phyloP scores from a whole-genome alignment of 2,888 invertebrate species.

The Formica aserva region DNA sequence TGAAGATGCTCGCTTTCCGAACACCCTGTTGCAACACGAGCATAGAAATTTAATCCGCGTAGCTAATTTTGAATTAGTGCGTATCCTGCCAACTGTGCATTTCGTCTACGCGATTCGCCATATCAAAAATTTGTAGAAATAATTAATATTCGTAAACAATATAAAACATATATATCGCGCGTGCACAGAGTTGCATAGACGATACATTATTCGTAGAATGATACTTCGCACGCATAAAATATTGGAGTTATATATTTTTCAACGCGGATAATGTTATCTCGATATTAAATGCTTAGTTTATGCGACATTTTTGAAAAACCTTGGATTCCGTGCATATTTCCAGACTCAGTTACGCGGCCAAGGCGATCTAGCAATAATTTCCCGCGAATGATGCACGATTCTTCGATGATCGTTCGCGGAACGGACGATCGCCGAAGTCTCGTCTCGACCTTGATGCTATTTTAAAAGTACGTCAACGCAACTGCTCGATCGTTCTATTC shows the following conservation, averaged over 20 bases:
- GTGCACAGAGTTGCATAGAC: not conserved
- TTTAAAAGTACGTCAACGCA: slow-evolving; percentile 72
- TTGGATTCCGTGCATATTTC: not conserved
- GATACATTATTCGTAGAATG: not conserved
- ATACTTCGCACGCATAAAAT: not conserved
- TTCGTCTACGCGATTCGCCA: not conserved
- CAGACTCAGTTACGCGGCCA: not conserved
- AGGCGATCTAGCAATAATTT: slow-evolving; percentile 25
- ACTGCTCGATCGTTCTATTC: slow-evolving; percentile 58
- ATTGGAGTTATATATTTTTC: not conserved
- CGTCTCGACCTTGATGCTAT: slow-evolving; percentile 78
- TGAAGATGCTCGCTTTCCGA: slow-evolving; percentile 39
- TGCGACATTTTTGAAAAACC: not conserved
- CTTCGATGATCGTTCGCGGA: slow-evolving; percentile 48
- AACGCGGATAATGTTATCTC: not conserved
- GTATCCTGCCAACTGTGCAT: slow-evolving; percentile 29
- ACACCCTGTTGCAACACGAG: slow-evolving; percentile 40
- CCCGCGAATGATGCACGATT: slow-evolving; percentile 28
- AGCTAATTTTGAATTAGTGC: slow-evolving; percentile 34
- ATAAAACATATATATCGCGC: too few relatives aligned
- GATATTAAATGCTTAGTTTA: not conserved
- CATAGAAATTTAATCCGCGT: slow-evolving; percentile 44
- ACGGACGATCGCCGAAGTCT: slow-evolving; percentile 50
- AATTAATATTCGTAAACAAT: not conserved
- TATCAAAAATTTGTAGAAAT: slow-evolving; percentile 17